Base-by-base conservation (phyloP, 2,797 vertebrate species). In the Gallinago nigripennis region DNA sequence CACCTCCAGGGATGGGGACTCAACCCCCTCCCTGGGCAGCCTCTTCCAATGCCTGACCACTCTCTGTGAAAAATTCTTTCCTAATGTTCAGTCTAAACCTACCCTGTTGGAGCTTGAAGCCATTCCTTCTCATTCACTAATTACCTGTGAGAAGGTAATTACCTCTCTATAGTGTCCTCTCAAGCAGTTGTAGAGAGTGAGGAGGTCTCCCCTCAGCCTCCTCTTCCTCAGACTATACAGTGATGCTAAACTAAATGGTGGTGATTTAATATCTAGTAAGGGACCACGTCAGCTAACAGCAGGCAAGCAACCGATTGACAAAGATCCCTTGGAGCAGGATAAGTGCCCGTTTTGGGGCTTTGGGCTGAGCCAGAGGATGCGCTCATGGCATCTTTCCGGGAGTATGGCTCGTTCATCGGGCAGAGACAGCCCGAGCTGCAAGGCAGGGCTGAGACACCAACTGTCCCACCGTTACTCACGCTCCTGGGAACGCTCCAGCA, bases 281-380 rank as follows among this genome's bases (percentile, higher is more conserved):
- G 30, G 66, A 91, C 27, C 12, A 9, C 82, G 82, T 79, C 58
- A 51, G 63, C 50, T 76, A 92, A 72, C 86, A 88, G 77, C 56
- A 82, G 86, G 83, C 79, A 63, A 88, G 69, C 50, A 81, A 23
- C 31, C 92, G 79, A 86, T 88, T 73, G 86, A 66, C 88, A 90
- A 82, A 71, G 30, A 60, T 84, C 46, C 28, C 63, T 81, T 95
- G 46, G 25, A 66, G 12, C 37, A 76, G 33, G 54, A 14, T 51
- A 76, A 82, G 35, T 89, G 56, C n/a, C 51, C 30, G 9, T 88
- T 84, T 79, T 2, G 16, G 21, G 51, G 12, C 23, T 86, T 94
- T 95, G 82, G n/a, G 81, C 72, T 90, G 54, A 75, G 56, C 46
- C 24, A 63, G 56, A 88, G 41, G 46, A 41, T 16, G 12, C 1